A percentile compares a stretch with the other conserved stretches of the same genome.
Conservation (phyloP, 2,888 invertebrate species). For the Pollenia labialis region DNA sequence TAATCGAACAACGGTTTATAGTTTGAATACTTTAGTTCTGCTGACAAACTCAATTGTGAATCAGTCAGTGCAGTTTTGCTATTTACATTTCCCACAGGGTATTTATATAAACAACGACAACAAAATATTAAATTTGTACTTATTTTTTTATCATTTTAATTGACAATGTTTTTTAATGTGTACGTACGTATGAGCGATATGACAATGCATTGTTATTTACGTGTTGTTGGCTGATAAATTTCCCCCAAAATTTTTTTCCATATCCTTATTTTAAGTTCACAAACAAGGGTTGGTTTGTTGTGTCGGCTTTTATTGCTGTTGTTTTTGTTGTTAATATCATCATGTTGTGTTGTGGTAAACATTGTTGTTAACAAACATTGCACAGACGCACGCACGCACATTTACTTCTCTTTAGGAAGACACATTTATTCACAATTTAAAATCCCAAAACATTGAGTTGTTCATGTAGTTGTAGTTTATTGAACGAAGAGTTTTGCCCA, state of each 20-base stretch:
- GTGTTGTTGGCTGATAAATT: conserved; percentile 12
- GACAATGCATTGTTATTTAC: neutral
- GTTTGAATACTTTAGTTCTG: too few species aligned
- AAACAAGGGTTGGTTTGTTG: conserved; percentile 29
- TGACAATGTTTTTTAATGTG: neutral
- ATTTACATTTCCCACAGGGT: too few species aligned
- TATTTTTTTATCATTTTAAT: conserved; percentile 33
- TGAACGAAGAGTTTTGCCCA: conserved; percentile 3
- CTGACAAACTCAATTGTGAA: too few species aligned
- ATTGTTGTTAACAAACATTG: conserved; percentile 65
- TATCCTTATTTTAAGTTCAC: conserved; percentile 22
- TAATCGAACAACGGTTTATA: too few species aligned
- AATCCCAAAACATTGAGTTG: neutral
- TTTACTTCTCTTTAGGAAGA: conserved; percentile 15
- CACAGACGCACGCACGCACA: neutral
- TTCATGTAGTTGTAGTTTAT: conserved; percentile 2
- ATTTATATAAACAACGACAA: neutral
- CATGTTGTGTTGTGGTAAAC: conserved; percentile 55
- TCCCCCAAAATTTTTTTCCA: conserved; percentile 9
- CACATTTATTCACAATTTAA: neutral
- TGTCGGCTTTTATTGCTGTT: neutral
- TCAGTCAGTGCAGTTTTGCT: too few species aligned
- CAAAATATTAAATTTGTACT: conserved; percentile 22
- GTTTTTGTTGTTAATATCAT: conserved; percentile 41
- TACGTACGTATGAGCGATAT: conserved; percentile 14